Evolutionary conservation across 1,140 invertebrate genomes (phyloP).

Genomic region (Lordiphosa collinella): DNA sequence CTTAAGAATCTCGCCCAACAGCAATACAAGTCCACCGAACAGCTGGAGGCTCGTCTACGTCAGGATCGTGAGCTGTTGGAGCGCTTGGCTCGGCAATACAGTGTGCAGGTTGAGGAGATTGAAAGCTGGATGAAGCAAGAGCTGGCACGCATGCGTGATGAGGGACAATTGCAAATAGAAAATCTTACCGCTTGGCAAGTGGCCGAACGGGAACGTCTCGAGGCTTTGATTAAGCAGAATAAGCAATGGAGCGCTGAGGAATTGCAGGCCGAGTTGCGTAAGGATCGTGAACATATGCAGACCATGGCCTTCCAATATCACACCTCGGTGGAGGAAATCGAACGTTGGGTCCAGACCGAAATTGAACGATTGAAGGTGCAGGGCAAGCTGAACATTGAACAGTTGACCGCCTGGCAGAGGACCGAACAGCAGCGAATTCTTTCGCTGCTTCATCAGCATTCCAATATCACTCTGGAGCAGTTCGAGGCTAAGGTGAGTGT

Average conservation of each 20-base stretch:
- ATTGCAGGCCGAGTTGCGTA: conserved; percentile 47
- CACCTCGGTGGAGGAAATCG: conserved; percentile 72
- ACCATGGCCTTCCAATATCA: conserved; percentile 78
- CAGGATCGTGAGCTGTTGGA: conserved; percentile 69
- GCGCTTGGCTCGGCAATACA: conserved; percentile 62
- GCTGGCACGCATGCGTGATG: conserved; percentile 67
- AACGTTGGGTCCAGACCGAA: conserved; percentile 67
- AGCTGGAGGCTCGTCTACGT: conserved; percentile 63
- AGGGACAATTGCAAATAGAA: conserved; percentile 74
- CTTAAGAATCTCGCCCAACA: conserved; percentile 66
- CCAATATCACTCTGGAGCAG: conserved; percentile 64
- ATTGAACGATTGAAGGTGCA: conserved; percentile 61
- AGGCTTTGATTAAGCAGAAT: conserved; percentile 59
- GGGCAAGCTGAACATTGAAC: conserved; percentile 68
- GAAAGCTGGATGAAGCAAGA: conserved; percentile 76
- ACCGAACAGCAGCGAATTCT: conserved; percentile 66
- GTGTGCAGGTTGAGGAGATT: conserved; percentile 73
- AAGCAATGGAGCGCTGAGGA: conserved; percentile 71
- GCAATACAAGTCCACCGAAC: conserved; percentile 72
- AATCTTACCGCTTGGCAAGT: conserved; percentile 71
- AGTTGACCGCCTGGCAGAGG: conserved; percentile 68
- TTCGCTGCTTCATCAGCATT: conserved; percentile 55
- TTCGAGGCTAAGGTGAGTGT: conserved; percentile 56
- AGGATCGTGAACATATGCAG: conserved; percentile 76
- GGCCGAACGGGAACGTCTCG: conserved; percentile 69